Evolutionary conservation across 2,888 invertebrate genomes (phyloP), one percentile per base, ranked within the genome.

Genomic region (Hypselothyrea guttata): DNA sequence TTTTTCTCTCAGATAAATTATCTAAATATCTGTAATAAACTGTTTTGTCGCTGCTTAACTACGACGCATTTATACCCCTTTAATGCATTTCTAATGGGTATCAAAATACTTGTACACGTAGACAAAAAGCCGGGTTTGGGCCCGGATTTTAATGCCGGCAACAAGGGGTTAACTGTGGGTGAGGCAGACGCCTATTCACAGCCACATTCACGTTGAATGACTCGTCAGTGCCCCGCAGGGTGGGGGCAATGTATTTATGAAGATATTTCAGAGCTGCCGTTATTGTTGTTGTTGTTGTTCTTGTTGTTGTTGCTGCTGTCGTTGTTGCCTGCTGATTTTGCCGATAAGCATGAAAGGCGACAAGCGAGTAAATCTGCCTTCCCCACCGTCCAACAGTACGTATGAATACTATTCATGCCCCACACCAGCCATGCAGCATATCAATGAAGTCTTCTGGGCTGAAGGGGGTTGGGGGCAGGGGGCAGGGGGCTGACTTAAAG

Each of bases 291-390:
- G 41, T n/a, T 41, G 28, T 18, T 47, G 30, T 44, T 13, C 44
- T 22, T 22, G 16, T n/a, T n/a, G 55, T 33, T 42, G 30, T 37
- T 30, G 35, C 18, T 30, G 41, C 12, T 41, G 28, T 18, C 42
- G 30, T 44, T 13, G 48, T 22, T 22, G 16, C 18, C 35, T 74
- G 69, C 70, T 65, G 82, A 82, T 83, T 72, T 65, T 13, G 54
- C 37, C 59, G 81, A 81, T 81, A 81, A 78, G 69, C 79, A 77
- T 81, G 82, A 70, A 81, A 76, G 58, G 59, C 75, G 60, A 61
- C 41, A 65, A 65, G 44, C 35, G 52, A 37, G 60, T 37, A 58
- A 63, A 71, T 59, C 51, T 58, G 42, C 38, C 61, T n/a, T 28
- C 13, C n/a, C 8, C 22, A 2, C 22, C 16, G n/a, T 3, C 7